A percentile compares a stretch with the other conserved stretches of the same genome.
Conservation (phyloP, 2,797 vertebrate species). For the Masticophis lateralis region DNA sequence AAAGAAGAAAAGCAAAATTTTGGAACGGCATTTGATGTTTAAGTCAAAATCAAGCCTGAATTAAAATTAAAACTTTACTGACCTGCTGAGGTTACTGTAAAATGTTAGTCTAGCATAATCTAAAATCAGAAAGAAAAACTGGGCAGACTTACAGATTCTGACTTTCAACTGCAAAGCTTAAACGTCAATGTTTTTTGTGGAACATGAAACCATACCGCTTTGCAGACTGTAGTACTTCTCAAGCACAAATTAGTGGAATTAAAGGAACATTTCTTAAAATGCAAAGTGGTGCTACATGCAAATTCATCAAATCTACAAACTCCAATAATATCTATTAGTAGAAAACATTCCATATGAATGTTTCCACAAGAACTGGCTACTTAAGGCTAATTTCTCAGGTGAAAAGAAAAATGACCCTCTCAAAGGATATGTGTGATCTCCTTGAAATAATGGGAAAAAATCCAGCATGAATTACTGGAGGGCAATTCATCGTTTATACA, state of each 20-base stretch:
- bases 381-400: neutral
- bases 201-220: neutral
- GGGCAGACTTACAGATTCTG: neutral
- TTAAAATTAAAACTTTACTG: neutral
- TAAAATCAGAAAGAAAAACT: neutral
- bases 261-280: neutral
- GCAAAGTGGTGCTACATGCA: neutral
- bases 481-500: neutral
- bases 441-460: neutral
- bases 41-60: neutral
- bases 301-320: neutral
- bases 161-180: neutral
- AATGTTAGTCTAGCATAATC: neutral
- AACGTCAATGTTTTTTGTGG: neutral
- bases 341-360: neutral
- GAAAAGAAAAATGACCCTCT: slow-evolving; percentile 25
- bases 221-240: neutral
- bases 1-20: neutral
- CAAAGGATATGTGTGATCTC: slow-evolving; percentile 7
- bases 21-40: neutral
- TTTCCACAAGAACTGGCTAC: neutral
- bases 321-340: neutral
- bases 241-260: neutral
- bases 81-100: neutral
- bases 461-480: neutral